phyloP scores from a whole-genome alignment of 2,113 vertebrate genomes.

The Carettochelys insculpta region DNA sequence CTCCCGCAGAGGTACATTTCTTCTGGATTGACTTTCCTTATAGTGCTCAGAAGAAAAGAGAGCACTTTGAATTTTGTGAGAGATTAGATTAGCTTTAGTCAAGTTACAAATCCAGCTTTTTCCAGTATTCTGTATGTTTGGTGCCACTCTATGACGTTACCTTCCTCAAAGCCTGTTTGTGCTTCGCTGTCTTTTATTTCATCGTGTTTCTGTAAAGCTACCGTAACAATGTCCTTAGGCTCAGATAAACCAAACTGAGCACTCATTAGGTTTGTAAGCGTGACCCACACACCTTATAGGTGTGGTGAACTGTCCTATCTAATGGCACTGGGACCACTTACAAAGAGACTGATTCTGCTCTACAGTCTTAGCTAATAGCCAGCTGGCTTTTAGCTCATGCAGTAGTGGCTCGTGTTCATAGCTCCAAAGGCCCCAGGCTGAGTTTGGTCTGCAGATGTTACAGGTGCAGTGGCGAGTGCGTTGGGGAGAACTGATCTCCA shows the following conservation, averaged over 20 bases:
- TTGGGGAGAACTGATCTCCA: not conserved
- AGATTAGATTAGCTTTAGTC: not conserved
- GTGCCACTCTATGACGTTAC: not conserved
- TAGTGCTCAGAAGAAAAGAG: not conserved
- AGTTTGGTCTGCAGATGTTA: too few relatives aligned
- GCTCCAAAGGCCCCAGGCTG: too few relatives aligned
- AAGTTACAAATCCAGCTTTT: not conserved
- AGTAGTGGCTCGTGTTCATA: too few relatives aligned
- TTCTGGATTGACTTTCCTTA: not conserved
- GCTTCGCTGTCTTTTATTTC: not conserved
- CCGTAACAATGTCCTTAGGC: constrained; percentile 34
- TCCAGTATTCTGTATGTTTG: not conserved
- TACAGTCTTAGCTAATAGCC: too few relatives aligned
- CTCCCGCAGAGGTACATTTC: not conserved
- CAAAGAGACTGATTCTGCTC: too few relatives aligned
- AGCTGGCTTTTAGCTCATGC: too few relatives aligned
- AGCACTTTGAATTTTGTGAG: not conserved
- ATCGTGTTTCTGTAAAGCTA: constrained; percentile 31
- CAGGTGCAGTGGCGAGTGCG: constrained; percentile 29
- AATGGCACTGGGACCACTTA: too few relatives aligned
- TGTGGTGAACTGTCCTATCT: too few relatives aligned
- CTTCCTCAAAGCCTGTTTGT: not conserved
- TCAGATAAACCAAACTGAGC: constrained; percentile 42
- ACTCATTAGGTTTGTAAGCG: constrained; percentile 44
- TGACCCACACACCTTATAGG: too few relatives aligned